Evolutionary conservation across 2,113 vertebrate genomes (phyloP).

Genomic region (Proteles cristata): DNA sequence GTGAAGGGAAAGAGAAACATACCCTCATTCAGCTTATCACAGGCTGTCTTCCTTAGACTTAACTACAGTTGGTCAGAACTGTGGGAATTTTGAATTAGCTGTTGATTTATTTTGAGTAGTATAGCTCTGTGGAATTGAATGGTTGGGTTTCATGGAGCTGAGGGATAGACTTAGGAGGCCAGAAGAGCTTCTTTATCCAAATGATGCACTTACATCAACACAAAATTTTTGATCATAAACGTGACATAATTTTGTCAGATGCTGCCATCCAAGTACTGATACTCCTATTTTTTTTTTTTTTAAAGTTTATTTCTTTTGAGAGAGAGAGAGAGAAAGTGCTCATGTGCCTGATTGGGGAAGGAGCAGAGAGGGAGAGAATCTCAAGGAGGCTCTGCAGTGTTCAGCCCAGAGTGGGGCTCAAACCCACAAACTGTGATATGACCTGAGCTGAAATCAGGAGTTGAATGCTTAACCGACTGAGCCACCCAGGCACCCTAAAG

Average conservation of each 20-base stretch:
- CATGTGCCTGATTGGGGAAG: too few species aligned
- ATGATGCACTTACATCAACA: neutral
- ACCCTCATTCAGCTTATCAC: neutral
- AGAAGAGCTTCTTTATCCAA: neutral
- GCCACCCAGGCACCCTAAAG: too few species aligned
- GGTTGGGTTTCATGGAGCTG: neutral
- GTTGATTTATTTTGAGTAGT: neutral
- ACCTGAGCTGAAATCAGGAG: too few species aligned
- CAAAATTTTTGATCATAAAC: neutral
- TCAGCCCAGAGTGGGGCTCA: too few species aligned
- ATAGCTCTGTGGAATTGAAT: neutral
- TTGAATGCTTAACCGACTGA: too few species aligned
- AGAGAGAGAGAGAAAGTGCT: too few species aligned
- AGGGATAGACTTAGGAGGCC: neutral
- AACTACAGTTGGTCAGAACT: neutral
- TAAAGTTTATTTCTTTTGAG: too few species aligned
- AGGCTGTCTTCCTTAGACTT: neutral
- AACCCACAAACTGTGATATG: too few species aligned
- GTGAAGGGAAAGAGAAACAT: neutral
- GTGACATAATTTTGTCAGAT: neutral
- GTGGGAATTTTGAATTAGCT: neutral
- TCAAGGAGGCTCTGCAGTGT: too few species aligned
- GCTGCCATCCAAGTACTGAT: neutral
- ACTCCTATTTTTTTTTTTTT: neutral
- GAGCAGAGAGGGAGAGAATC: too few species aligned